Conservation (phyloP, 2,113 vertebrate genomes). For the Chaetura pelagica region DNA sequence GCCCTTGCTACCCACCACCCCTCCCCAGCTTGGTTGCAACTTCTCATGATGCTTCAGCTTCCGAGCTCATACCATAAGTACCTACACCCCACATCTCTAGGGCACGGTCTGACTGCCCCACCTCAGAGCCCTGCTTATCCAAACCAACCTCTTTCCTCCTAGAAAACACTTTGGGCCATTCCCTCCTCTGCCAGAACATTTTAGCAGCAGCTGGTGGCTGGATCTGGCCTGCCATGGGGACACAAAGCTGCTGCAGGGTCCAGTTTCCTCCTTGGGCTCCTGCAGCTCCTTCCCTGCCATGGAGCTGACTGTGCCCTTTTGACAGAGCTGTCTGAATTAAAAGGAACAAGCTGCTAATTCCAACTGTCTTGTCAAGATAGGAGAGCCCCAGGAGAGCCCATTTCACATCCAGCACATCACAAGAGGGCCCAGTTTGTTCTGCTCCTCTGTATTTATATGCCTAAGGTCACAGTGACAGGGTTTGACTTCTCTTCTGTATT, state of each 20-base stretch:
- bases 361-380: neutral
- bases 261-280: neutral
- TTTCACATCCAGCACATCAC: neutral
- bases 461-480: neutral
- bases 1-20: neutral
- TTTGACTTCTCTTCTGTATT: neutral
- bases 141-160: neutral
- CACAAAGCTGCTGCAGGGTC: neutral
- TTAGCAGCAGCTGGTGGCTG: neutral
- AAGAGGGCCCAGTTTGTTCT: neutral
- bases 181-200: neutral
- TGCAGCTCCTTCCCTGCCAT: neutral
- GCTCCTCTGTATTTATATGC: neutral
- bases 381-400: neutral
- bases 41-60: neutral
- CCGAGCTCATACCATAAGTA: neutral
- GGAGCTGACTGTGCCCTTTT: neutral
- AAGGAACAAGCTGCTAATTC: neutral
- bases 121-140: neutral
- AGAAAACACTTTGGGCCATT: neutral
- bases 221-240: neutral
- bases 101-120: neutral
- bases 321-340: neutral
- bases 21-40: neutral
- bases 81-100: rapidly evolving